phyloP scores from a whole-genome alignment of 2,888 invertebrate genomes.

The Empis livida region DNA sequence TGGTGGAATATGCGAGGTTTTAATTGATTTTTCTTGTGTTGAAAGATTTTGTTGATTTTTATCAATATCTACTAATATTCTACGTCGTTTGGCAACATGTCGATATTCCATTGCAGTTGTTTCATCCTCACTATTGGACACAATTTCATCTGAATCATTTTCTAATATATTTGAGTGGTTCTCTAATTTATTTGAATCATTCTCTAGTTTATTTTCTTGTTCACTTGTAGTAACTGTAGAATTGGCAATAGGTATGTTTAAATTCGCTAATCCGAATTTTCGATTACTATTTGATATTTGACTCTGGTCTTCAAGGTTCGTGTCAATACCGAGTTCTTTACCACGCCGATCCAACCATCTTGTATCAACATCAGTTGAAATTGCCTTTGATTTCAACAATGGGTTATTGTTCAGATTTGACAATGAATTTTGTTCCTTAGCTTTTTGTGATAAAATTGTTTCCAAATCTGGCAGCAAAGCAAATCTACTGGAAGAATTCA shows the following conservation, averaged over 20 bases:
- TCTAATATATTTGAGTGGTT: too few relatives aligned
- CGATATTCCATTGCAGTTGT: constrained; percentile 35
- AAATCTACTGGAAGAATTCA: constrained; percentile 5
- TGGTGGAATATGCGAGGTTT: too few relatives aligned
- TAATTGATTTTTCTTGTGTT: too few relatives aligned
- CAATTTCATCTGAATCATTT: constrained; percentile 54
- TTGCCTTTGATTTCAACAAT: constrained; percentile 11
- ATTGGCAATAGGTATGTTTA: constrained; percentile 20
- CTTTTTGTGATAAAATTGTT: constrained; percentile 29
- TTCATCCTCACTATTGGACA: constrained; percentile 56
- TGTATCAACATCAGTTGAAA: constrained; percentile 31
- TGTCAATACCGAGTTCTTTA: constrained; percentile 10
- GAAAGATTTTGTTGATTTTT: neutral
- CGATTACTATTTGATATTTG: constrained; percentile 12
- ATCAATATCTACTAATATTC: constrained; percentile 19
- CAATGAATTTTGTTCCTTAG: constrained; percentile 19
- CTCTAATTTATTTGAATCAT: constrained; percentile 56
- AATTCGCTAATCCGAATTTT: constrained; percentile 35
- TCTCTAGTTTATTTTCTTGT: constrained; percentile 11
- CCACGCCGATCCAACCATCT: constrained; percentile 43
- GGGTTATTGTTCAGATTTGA: constrained; percentile 1
- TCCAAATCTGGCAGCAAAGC: constrained; percentile 31
- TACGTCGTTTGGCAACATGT: constrained; percentile 45
- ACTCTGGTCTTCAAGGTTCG: constrained; percentile 1
- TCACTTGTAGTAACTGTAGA: constrained; percentile 4